Base-by-base conservation (phyloP, 1,140 invertebrate species). In the Phthorimaea operculella region DNA sequence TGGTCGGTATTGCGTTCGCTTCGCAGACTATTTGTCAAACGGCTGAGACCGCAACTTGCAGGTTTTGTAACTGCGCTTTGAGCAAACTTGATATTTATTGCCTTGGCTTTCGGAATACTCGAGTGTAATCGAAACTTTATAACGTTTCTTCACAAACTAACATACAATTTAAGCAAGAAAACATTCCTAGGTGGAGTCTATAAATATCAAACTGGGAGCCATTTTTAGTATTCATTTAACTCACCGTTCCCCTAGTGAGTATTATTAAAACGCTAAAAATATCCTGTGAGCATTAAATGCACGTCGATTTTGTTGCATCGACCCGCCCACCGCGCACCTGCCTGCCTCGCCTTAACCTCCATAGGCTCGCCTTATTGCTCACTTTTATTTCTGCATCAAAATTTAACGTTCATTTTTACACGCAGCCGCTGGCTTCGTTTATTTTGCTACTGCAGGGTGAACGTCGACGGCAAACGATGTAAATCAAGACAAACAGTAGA, bases 41-140 rank as follows among this genome's bases (percentile, higher is more conserved):
- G 59, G 57, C 59, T 50, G 66, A 74, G 63, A 71, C 65, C 67
- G 64, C 75, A 76, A 70, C 66, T 63, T 60, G 56, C 51, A 52
- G 51, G 63, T 78, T 76, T 76, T 75, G 78, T 70, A 79, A 79
- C 65, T 59, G 56, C 62, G 52, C 63, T 76, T 68, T 66, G 65
- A 70, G 68, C 68, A 72, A 77, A 76, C 70, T 65, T 73, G 68
- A 72, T 73, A 76, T 72, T 77, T 75, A 74, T 77, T 72, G 58
- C 72, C 60, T 63, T 59, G 68, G 60, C 65, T 73, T 79, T 71
- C 60, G 59, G 68, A 70, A 62, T 56, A 63, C 55, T 45, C 54
- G 66, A 62, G 57, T 45, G 62, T 62, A 59, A 68, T 64, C 51
- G 52, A 62, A 62, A 59, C 53, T 58, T 52, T 56, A 28, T 28